These are phyloP conservation scores for Sialis lutaria DNA, from an alignment of 2,888 invertebrate genomes.

Conservation along the genomic window DNA sequence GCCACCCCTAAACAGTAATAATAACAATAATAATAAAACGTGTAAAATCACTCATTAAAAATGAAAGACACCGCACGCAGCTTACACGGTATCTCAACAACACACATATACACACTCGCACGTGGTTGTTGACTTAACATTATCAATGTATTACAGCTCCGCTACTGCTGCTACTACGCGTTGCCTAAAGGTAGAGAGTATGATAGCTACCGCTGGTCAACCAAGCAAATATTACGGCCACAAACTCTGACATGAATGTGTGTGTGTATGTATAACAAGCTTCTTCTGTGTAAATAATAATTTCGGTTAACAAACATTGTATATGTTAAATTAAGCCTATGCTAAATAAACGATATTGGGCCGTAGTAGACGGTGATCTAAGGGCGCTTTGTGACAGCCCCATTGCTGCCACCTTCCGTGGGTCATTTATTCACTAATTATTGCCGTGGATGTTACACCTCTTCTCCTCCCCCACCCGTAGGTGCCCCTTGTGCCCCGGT, in stretches of 20 bases:
- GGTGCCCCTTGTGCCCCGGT: background rate
- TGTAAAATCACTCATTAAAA: too few relatives aligned
- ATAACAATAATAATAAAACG: too few relatives aligned
- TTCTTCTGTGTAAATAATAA: conserved; percentile 29
- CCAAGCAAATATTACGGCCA: conserved; percentile 19
- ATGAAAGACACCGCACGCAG: too few relatives aligned
- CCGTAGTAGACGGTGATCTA: background rate
- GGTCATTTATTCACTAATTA: conserved; percentile 5
- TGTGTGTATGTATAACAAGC: conserved; percentile 18
- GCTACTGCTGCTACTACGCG: background rate
- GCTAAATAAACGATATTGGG: background rate
- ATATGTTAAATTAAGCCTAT: too few relatives aligned
- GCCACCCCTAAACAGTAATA: too few relatives aligned
- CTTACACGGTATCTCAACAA: too few relatives aligned
- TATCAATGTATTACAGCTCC: conserved; percentile 21
- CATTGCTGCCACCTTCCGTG: background rate
- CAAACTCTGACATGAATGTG: conserved; percentile 10
- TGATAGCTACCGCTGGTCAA: conserved; percentile 19
- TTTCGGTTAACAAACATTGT: conserved; percentile 28
- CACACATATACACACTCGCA: too few relatives aligned
- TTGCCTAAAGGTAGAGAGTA: background rate
- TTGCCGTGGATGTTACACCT: background rate
- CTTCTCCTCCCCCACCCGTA: background rate
- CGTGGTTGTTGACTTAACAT: conserved; percentile 23
- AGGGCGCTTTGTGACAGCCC: background rate